These are phyloP conservation scores for Mellivora capensis DNA, from an alignment of 2,113 vertebrate genomes.

Conservation along the genomic window DNA sequence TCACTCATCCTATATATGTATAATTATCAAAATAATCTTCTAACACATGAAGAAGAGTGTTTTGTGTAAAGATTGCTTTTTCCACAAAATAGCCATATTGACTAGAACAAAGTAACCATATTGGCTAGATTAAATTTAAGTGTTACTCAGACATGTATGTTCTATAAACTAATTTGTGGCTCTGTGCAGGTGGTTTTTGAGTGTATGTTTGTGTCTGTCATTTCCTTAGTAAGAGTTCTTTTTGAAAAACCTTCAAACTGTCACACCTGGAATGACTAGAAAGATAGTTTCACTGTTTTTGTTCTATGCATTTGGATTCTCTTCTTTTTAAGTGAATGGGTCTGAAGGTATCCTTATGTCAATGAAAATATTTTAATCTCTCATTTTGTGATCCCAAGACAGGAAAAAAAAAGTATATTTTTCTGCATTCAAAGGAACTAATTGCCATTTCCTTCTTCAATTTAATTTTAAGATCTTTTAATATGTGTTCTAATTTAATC, in stretches of 20 bases:
- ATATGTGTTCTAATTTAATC: slow-evolving; percentile 23
- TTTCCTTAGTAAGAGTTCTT: background rate
- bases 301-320: background rate
- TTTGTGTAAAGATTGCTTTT: background rate
- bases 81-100: background rate
- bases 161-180: background rate
- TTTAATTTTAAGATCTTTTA: background rate
- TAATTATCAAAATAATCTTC: background rate
- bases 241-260: background rate
- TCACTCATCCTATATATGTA: background rate
- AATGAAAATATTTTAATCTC: background rate
- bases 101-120: background rate
- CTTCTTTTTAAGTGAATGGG: background rate
- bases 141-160: background rate
- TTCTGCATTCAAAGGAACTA: background rate
- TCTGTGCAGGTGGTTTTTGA: background rate
- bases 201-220: background rate
- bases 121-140: background rate
- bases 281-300: background rate
- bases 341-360: background rate
- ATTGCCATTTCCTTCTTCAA: background rate
- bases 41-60: background rate
- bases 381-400: background rate
- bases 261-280: background rate
- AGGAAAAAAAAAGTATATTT: background rate